These are phyloP conservation scores for Tiliacea aurago DNA, from an alignment of 2,888 invertebrate species.

Conservation along the genomic window DNA sequence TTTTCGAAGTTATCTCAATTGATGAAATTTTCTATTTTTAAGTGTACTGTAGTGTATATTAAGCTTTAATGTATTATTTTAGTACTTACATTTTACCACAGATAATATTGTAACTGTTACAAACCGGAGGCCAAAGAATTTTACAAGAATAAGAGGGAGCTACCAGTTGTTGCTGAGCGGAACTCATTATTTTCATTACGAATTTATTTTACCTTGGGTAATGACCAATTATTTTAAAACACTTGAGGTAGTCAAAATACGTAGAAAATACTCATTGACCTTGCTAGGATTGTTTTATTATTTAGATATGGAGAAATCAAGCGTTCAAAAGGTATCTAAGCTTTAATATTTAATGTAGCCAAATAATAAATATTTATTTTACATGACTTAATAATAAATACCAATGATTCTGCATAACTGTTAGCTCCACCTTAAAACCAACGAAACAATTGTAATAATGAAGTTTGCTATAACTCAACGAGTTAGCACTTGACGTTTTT, in stretches of 20 bases:
- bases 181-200: background rate
- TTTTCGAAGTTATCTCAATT: slow-evolving; percentile 48
- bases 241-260: slow-evolving; percentile 1
- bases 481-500: slow-evolving; percentile 48
- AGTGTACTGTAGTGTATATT: slow-evolving; percentile 52
- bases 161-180: slow-evolving; percentile 7
- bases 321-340: slow-evolving; percentile 14
- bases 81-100: slow-evolving; percentile 47
- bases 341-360: slow-evolving; percentile 38
- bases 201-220: slow-evolving; percentile 3
- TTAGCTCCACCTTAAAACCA: slow-evolving; percentile 40
- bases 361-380: slow-evolving; percentile 34
- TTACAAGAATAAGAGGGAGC: slow-evolving; percentile 53
- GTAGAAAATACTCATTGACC: slow-evolving; percentile 23
- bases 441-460: slow-evolving; percentile 33
- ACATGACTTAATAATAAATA: slow-evolving; percentile 13
- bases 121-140: slow-evolving; percentile 64
- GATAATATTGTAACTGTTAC: slow-evolving; percentile 58
- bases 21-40: slow-evolving; percentile 53
- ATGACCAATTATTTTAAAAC: background rate
- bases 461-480: slow-evolving; percentile 42
- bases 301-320: background rate
- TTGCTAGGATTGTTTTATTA: background rate
- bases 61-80: slow-evolving; percentile 67
- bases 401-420: slow-evolving; percentile 11